Conservation (phyloP, 2,888 invertebrate species). For the Odontocerum albicorne region DNA sequence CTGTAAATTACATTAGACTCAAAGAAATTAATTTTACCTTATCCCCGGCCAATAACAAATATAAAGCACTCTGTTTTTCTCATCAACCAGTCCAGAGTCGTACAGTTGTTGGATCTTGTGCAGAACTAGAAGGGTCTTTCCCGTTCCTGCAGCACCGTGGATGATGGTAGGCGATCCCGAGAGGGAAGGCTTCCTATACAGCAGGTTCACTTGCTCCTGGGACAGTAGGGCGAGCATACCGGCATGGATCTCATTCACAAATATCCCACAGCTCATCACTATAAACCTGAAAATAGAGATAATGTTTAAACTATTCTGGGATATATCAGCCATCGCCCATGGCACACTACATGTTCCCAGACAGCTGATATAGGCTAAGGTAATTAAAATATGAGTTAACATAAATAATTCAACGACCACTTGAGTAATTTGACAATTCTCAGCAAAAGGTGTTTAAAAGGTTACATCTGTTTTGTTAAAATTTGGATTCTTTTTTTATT, state of each 20-base stretch:
- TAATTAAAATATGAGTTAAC: too few relatives aligned
- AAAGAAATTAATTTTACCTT: conserved; percentile 40
- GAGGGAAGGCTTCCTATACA: conserved; percentile 38
- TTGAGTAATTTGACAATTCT: too few relatives aligned
- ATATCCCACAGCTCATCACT: conserved; percentile 45
- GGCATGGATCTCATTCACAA: conserved; percentile 44
- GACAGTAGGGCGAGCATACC: conserved; percentile 44
- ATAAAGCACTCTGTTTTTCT: conserved; percentile 43
- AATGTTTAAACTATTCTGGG: neutral
- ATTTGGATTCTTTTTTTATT: too few relatives aligned
- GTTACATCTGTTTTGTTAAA: too few relatives aligned
- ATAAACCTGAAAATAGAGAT: conserved; percentile 43
- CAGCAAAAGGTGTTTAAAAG: too few relatives aligned
- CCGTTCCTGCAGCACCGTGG: conserved; percentile 47
- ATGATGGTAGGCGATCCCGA: conserved; percentile 40
- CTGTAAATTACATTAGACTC: too few relatives aligned
- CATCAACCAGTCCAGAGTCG: conserved; percentile 41
- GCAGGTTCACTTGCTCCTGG: conserved; percentile 43
- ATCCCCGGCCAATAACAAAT: conserved; percentile 48
- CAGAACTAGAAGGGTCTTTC: conserved; percentile 45
- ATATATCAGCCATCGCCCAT: neutral
- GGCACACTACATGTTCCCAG: too few relatives aligned
- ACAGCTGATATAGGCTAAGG: too few relatives aligned
- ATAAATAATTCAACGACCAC: too few relatives aligned
- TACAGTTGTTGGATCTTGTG: conserved; percentile 43